A percentile compares a stretch with the other conserved stretches of the same genome.
Evolutionary conservation across 2,113 vertebrate genomes (phyloP).

Genomic region (Perca flavescens): DNA sequence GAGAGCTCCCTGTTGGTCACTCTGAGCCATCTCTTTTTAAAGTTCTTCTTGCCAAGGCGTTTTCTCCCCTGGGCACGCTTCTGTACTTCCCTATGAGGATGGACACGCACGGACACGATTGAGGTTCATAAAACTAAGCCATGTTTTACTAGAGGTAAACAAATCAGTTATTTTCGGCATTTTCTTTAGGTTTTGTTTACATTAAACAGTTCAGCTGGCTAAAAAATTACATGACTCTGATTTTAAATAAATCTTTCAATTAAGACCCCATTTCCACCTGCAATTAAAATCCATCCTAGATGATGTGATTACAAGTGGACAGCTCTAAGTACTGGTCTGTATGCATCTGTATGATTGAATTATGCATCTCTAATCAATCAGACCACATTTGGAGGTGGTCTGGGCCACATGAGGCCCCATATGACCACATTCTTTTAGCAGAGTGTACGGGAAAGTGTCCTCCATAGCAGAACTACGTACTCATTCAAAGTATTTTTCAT

Average conservation of each 20-base stretch:
- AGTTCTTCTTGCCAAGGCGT: slow-evolving; percentile 93
- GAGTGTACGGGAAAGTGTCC: too few species aligned
- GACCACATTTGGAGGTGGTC: too few species aligned
- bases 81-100: slow-evolving; percentile 89
- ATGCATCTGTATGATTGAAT: too few species aligned
- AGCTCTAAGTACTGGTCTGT: too few species aligned
- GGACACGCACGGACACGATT: not conserved
- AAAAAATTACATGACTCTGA: not conserved
- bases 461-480: too few species aligned
- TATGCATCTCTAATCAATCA: too few species aligned
- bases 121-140: not conserved
- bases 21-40: slow-evolving; percentile 96
- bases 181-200: not conserved
- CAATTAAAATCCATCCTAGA: too few species aligned
- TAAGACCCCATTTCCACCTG: too few species aligned
- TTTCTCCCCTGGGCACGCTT: slow-evolving; percentile 95
- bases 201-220: not conserved
- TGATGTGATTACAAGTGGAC: too few species aligned
- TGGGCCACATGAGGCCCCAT: too few species aligned
- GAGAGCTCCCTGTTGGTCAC: slow-evolving; percentile 94
- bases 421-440: too few species aligned
- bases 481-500: too few species aligned
- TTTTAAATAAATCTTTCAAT: not conserved
- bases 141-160: not conserved
- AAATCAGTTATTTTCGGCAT: not conserved